Conservation (phyloP, 2,797 vertebrate species). For the Semaprochilodus insignis region DNA sequence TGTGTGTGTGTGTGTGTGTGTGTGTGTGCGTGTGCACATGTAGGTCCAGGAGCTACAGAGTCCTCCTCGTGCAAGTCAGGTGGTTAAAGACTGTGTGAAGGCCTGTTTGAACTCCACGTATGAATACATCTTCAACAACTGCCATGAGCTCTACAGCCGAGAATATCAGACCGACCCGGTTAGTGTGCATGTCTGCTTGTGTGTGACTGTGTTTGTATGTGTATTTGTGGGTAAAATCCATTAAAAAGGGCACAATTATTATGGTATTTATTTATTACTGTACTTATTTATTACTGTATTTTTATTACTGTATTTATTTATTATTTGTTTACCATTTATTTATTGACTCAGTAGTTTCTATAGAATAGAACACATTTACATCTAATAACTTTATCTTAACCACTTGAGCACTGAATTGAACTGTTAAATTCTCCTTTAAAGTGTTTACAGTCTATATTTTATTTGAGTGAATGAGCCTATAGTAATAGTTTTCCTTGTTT, state of each 20-base stretch:
- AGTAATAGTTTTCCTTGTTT: background rate
- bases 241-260: too few relatives aligned
- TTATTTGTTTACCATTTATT: too few relatives aligned
- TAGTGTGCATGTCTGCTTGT: conserved; percentile 57
- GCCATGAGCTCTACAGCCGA: conserved; percentile 92
- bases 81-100: conserved; percentile 96
- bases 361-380: too few relatives aligned
- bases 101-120: conserved; percentile 97
- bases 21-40: conserved; percentile 53
- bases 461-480: background rate
- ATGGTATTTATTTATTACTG: too few relatives aligned
- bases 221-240: background rate
- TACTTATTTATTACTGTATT: too few relatives aligned
- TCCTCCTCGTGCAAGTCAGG: conserved; percentile 94
- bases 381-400: too few relatives aligned
- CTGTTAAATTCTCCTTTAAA: too few relatives aligned
- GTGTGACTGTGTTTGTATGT: conserved; percentile 1
- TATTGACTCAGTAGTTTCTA: too few relatives aligned
- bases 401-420: too few relatives aligned
- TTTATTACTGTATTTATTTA: too few relatives aligned
- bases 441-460: too few relatives aligned
- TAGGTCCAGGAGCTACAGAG: conserved; percentile 97
- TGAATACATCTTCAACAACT: conserved; percentile 98
- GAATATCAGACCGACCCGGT: conserved; percentile 94
- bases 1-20: conserved; percentile 42